These are phyloP conservation scores for Phymatocera aterrima DNA, from an alignment of 2,888 invertebrate species.

Conservation along the genomic window DNA sequence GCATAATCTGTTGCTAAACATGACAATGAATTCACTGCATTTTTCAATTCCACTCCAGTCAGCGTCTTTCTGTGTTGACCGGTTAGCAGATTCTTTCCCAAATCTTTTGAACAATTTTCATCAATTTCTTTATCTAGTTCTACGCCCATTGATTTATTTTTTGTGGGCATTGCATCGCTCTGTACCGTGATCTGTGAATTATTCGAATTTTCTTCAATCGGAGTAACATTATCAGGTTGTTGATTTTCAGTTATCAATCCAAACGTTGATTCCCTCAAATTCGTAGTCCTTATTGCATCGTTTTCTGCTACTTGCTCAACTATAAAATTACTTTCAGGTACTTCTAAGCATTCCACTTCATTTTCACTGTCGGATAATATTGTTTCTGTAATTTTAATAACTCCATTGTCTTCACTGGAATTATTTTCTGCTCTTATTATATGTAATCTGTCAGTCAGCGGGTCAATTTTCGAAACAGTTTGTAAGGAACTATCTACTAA, in stretches of 20 bases:
- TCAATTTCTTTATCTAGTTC: not conserved
- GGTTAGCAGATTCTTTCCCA: not conserved
- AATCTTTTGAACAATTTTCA: not conserved
- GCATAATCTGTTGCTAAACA: conserved; percentile 64
- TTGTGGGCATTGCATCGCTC: not conserved
- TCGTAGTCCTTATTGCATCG: not conserved
- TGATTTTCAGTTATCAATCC: not conserved
- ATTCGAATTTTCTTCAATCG: not conserved
- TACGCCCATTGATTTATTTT: not conserved
- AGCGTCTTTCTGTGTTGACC: not conserved
- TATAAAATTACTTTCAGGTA: not conserved
- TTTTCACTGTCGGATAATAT: not conserved
- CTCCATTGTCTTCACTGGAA: not conserved
- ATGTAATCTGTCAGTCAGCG: not conserved
- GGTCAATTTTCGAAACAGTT: not conserved
- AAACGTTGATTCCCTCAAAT: not conserved
- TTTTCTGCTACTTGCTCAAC: not conserved
- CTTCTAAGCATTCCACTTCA: not conserved
- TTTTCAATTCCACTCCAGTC: not conserved
- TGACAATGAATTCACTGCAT: conserved; percentile 11
- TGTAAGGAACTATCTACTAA: not conserved
- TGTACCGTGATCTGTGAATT: not conserved
- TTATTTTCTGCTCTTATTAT: not conserved
- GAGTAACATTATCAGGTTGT: too few species aligned
- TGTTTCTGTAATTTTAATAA: not conserved